These are phyloP conservation scores for Panthera leo DNA, from an alignment of 2,113 vertebrate species.

Conservation along the genomic window DNA sequence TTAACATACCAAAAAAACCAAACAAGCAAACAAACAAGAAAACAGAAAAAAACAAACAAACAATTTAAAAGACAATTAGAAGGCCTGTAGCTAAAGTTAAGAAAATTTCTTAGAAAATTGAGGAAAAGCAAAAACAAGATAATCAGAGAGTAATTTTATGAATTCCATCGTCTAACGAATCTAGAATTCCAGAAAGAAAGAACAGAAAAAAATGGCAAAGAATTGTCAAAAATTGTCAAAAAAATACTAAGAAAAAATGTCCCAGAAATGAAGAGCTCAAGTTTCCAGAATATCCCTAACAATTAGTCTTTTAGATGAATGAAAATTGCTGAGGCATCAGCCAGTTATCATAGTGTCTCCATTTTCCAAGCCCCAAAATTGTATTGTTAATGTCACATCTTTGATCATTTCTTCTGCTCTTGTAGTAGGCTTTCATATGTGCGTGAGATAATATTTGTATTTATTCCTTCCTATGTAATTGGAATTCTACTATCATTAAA, in stretches of 20 bases:
- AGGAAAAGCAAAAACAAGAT: background rate
- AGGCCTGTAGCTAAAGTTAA: background rate
- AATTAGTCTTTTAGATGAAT: background rate
- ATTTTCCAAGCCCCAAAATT: background rate
- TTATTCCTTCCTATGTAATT: background rate
- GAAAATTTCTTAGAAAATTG: background rate
- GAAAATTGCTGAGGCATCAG: background rate
- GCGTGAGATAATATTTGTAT: background rate
- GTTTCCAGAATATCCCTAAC: background rate
- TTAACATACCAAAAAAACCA: background rate
- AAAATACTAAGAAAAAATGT: background rate
- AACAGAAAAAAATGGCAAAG: background rate
- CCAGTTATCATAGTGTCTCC: background rate
- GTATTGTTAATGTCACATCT: background rate
- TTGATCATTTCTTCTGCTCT: background rate
- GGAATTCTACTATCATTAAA: background rate
- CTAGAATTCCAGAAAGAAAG: background rate
- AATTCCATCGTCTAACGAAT: background rate
- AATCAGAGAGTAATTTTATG: background rate
- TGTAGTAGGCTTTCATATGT: background rate
- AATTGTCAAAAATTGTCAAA: background rate
- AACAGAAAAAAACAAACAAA: background rate
- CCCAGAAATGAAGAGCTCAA: background rate
- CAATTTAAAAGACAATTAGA: background rate
- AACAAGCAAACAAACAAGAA: background rate